phyloP scores from a whole-genome alignment of 2,797 vertebrate genomes.

The Okamejei kenojei region DNA sequence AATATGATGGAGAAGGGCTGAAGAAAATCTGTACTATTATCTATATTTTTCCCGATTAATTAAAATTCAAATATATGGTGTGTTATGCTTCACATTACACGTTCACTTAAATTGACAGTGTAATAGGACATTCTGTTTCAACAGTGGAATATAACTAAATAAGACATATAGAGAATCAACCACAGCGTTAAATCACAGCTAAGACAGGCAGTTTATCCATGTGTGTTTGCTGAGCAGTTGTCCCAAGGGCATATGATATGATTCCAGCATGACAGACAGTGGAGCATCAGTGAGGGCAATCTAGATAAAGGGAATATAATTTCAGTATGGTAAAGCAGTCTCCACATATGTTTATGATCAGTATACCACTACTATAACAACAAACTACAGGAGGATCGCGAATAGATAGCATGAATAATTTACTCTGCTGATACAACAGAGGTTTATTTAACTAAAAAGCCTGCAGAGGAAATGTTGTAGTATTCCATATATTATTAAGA shows the following conservation, averaged over 20 bases:
- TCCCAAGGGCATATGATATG: background rate
- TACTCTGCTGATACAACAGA: background rate
- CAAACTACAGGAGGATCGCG: background rate
- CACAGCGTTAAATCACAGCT: background rate
- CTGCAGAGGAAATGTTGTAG: background rate
- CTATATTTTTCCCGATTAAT: background rate
- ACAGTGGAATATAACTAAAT: background rate
- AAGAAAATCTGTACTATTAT: background rate
- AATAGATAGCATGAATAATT: background rate
- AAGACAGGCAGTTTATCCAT: slow-evolving; percentile 1
- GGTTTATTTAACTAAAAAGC: background rate
- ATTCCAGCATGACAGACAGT: background rate
- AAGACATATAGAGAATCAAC: background rate
- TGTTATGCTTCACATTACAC: background rate
- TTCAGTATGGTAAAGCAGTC: background rate
- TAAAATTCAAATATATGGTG: background rate
- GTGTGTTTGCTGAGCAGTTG: background rate
- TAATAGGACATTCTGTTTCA: background rate
- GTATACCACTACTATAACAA: background rate
- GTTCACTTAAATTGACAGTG: slow-evolving; percentile 4
- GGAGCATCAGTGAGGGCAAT: background rate
- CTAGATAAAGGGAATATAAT: background rate
- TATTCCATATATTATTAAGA: background rate
- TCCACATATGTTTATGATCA: slow-evolving; percentile 1
- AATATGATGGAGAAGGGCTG: background rate